A percentile compares a stretch with the other conserved stretches of the same genome.
These are phyloP conservation scores for Drosophila greeni DNA, from an alignment of 2,888 invertebrate genomes.

Conservation along the genomic window DNA sequence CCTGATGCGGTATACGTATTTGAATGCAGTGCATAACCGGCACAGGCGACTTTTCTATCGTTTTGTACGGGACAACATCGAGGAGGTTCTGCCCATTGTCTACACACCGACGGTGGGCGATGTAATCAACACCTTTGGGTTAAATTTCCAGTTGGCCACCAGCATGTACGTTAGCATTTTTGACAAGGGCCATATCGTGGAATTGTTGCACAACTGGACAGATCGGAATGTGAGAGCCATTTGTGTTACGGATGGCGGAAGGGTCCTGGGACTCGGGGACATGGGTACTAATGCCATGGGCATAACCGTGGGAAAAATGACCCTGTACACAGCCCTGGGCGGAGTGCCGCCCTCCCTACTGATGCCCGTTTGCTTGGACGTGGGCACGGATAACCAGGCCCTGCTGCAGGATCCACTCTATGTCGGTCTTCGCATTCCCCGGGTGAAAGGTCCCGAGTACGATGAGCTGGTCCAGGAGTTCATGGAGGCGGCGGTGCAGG, in stretches of 20 bases:
- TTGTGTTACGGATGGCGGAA: conserved; percentile 49
- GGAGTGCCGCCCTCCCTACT: conserved; percentile 32
- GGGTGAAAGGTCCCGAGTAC: conserved; percentile 36
- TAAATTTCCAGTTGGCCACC: conserved; percentile 91
- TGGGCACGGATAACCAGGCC: conserved; percentile 46
- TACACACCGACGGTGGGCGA: conserved; percentile 98
- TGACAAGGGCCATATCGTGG: conserved; percentile 41
- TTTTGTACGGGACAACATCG: conserved; percentile 89
- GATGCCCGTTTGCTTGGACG: conserved; percentile 48
- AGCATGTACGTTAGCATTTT: conserved; percentile 84
- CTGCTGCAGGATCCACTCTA: conserved; percentile 42
- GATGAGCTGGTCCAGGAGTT: conserved; percentile 45
- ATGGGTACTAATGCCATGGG: conserved; percentile 58
- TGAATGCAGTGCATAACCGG: conserved; percentile 88
- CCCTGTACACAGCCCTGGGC: conserved; percentile 43
- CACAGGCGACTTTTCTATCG: conserved; percentile 96
- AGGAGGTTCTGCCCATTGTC: conserved; percentile 94
- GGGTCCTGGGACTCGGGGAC: conserved; percentile 52
- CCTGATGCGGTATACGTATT: conserved; percentile 93
- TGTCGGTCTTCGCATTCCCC: conserved; percentile 29
- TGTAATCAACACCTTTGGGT: conserved; percentile 95
- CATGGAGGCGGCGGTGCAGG: conserved; percentile 12
- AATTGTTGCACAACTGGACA: conserved; percentile 41
- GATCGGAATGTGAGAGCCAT: conserved; percentile 23
- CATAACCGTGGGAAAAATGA: conserved; percentile 46